A percentile compares a stretch with the other conserved stretches of the same genome.
phyloP scores from a whole-genome alignment of 2,888 invertebrate genomes.

The Oscheius sp. region DNA sequence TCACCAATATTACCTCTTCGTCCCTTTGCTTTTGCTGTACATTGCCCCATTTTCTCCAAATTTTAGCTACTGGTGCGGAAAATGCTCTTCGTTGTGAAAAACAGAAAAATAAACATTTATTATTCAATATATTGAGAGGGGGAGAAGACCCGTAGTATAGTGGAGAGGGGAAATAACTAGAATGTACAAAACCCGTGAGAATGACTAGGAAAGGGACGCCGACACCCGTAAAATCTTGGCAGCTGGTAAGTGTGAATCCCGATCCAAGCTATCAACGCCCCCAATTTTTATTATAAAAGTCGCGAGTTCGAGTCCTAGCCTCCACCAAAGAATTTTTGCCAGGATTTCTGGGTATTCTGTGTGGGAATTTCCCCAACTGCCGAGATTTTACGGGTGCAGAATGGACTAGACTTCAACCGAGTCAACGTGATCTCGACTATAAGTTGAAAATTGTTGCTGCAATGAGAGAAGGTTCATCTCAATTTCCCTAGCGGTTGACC shows the following conservation, averaged over 20 bases:
- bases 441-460: conserved; percentile 24
- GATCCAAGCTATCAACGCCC: no score
- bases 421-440: not conserved
- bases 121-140: no score
- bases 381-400: no score
- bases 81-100: not conserved
- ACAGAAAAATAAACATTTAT: not conserved
- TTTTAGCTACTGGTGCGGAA: conserved; percentile 5
- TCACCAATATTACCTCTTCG: no score
- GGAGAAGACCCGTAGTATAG: conserved; percentile 3
- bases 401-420: conserved; percentile 22
- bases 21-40: conserved; percentile 17
- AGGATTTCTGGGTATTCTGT: no score
- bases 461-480: conserved; percentile 14
- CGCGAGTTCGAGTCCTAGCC: no score
- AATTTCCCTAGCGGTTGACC: conserved; percentile 19
- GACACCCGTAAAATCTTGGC: conserved; percentile 11
- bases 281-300: no score
- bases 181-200: not conserved
- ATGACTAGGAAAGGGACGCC: conserved; percentile 1
- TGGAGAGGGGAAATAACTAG: not conserved
- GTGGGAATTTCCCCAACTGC: no score
- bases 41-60: not conserved
- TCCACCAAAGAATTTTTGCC: no score
- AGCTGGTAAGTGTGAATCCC: no score